Conservation (phyloP, 1,140 invertebrate species). For the Nixonia krombeini region DNA sequence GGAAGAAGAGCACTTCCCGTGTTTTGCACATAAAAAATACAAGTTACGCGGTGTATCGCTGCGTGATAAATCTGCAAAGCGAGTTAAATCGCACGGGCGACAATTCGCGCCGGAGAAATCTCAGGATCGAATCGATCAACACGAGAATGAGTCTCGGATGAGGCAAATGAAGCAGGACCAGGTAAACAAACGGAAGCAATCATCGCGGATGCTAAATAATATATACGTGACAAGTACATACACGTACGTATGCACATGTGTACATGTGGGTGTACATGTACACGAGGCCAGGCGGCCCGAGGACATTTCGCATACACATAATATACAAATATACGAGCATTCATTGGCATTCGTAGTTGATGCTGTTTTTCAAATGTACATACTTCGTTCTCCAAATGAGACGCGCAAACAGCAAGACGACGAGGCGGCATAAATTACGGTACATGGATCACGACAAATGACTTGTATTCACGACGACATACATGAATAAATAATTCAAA, state of each 20-base stretch:
- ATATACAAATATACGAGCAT: no score
- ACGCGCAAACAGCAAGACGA: slow-evolving; percentile 29
- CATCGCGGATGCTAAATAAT: no score
- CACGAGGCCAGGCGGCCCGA: no score
- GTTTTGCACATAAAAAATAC: no score
- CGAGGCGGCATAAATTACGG: slow-evolving; percentile 25
- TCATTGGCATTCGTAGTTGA: no score
- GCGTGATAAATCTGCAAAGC: slow-evolving; percentile 24
- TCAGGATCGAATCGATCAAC: slow-evolving; percentile 34
- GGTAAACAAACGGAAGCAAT: slow-evolving; percentile 29
- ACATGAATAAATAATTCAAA: no score
- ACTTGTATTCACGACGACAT: slow-evolving; percentile 10
- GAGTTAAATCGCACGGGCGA: slow-evolving; percentile 25
- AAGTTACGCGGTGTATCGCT: slow-evolving; percentile 17
- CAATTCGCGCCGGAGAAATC: slow-evolving; percentile 24
- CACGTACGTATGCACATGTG: slow-evolving; percentile 4
- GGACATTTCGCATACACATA: no score
- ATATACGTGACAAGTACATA: not conserved
- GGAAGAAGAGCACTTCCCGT: no score
- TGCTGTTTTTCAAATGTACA: slow-evolving; percentile 34
- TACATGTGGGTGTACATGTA: slow-evolving; percentile 6
- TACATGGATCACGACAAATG: slow-evolving; percentile 14
- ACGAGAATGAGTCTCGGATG: slow-evolving; percentile 36
- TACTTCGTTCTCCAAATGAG: slow-evolving; percentile 23
- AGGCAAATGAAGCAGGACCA: slow-evolving; percentile 30